Percentiles rank a stretch among this genome's conserved stretches.
These are phyloP conservation scores for Pseudeuparius sepicola DNA, from an alignment of 2,888 invertebrate genomes.

Conservation along the genomic window DNA sequence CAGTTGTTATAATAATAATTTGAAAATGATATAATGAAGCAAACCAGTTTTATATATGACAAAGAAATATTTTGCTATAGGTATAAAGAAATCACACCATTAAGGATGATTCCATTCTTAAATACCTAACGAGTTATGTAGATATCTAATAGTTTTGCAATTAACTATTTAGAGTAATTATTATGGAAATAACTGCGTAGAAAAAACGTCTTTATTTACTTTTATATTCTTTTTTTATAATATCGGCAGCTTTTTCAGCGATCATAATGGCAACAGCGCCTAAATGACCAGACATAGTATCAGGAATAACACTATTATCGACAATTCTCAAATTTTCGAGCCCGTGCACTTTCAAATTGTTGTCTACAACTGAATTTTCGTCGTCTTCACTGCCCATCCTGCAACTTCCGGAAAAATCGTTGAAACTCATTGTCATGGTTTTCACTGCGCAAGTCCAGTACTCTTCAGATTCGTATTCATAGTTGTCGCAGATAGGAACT, in stretches of 20 bases:
- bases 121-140: no score
- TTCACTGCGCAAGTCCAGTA: slow-evolving; percentile 58
- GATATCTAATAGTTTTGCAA: no score
- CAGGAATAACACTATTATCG: slow-evolving; percentile 59
- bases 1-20: no score
- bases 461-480: slow-evolving; percentile 40
- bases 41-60: no score
- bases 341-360: slow-evolving; percentile 52
- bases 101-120: no score
- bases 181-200: no score
- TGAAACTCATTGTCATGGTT: slow-evolving; percentile 25
- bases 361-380: slow-evolving; percentile 53
- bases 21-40: no score
- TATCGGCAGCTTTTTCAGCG: slow-evolving; percentile 60
- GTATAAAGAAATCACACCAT: no score
- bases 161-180: no score
- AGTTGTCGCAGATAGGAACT: slow-evolving; percentile 43
- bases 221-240: slow-evolving; percentile 45
- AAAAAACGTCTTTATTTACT: no score
- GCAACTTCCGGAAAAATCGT: slow-evolving; percentile 46
- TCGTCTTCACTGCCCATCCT: slow-evolving; percentile 60
- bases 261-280: slow-evolving; percentile 61
- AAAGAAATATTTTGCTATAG: no score
- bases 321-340: slow-evolving; percentile 51
- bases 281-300: slow-evolving; percentile 55